Evolutionary conservation across 1,140 invertebrate species (phyloP).

Genomic region (Drosophila rhopaloa): DNA sequence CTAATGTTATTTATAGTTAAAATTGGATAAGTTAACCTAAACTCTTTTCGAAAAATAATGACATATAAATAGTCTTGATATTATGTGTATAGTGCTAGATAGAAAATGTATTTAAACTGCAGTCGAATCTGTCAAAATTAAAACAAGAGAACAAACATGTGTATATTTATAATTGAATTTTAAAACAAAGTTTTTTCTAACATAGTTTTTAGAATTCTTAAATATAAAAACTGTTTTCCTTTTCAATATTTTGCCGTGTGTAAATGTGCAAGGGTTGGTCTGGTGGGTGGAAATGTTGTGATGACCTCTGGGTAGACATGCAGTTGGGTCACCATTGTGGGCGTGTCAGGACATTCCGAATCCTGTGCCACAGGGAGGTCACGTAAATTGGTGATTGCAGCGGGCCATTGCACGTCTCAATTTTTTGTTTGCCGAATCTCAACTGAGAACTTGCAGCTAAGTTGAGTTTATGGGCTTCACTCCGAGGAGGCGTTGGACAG

Average conservation of each 20-base stretch:
- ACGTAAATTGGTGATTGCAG: conserved; percentile 70
- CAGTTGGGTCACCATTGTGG: conserved; percentile 38
- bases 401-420: conserved; percentile 68
- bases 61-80: no score
- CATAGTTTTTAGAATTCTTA: no score
- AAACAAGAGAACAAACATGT: no score
- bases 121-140: no score
- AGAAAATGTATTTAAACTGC: no score
- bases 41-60: no score
- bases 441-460: conserved; percentile 77
- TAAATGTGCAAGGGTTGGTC: neutral
- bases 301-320: conserved; percentile 23
- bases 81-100: no score
- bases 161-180: no score
- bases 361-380: conserved; percentile 46
- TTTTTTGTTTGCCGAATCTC: conserved; percentile 57
- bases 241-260: neutral
- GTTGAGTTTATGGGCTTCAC: conserved; percentile 64
- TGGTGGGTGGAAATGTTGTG: conserved; percentile 10
- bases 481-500: neutral
- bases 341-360: conserved; percentile 19
- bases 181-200: no score
- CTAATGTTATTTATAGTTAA: no score
- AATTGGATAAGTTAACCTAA: neutral
- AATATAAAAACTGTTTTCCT: no score